Conservation (phyloP, 2,113 vertebrate species). For the Cyprinus carpio region DNA sequence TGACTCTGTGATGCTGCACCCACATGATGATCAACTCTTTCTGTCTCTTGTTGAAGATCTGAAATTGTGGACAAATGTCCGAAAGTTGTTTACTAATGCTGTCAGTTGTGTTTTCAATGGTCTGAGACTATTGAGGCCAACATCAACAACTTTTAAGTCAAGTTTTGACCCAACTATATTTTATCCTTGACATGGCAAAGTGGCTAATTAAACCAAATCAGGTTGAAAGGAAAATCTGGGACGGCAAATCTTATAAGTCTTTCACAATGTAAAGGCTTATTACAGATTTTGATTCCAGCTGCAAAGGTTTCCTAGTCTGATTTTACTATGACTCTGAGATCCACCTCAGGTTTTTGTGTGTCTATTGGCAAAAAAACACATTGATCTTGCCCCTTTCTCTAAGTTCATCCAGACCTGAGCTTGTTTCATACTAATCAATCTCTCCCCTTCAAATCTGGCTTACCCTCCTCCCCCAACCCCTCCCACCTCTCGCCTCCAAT, state of each 20-base stretch:
- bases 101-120: slow-evolving; percentile 46
- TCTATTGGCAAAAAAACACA: slow-evolving; percentile 58
- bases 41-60: slow-evolving; percentile 60
- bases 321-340: slow-evolving; percentile 55
- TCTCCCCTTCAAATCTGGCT: slow-evolving; percentile 74
- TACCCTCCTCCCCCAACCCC: slow-evolving; percentile 70
- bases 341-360: slow-evolving; percentile 65
- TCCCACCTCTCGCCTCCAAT: slow-evolving; percentile 70
- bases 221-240: slow-evolving; percentile 63
- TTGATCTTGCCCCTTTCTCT: slow-evolving; percentile 67
- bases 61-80: slow-evolving; percentile 15
- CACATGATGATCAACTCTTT: slow-evolving; percentile 42
- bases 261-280: slow-evolving; percentile 57
- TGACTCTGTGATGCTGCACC: slow-evolving; percentile 68
- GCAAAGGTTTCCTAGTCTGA: slow-evolving; percentile 64
- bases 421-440: slow-evolving; percentile 70
- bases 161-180: slow-evolving; percentile 45
- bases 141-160: slow-evolving; percentile 56
- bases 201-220: slow-evolving; percentile 48
- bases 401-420: slow-evolving; percentile 59
- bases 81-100: not conserved
- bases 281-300: slow-evolving; percentile 53
- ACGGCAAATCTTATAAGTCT: slow-evolving; percentile 60
- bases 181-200: slow-evolving; percentile 59
- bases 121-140: slow-evolving; percentile 42